Base-by-base conservation (phyloP, 1,140 invertebrate genomes). In the Drosophila tsacasi region DNA sequence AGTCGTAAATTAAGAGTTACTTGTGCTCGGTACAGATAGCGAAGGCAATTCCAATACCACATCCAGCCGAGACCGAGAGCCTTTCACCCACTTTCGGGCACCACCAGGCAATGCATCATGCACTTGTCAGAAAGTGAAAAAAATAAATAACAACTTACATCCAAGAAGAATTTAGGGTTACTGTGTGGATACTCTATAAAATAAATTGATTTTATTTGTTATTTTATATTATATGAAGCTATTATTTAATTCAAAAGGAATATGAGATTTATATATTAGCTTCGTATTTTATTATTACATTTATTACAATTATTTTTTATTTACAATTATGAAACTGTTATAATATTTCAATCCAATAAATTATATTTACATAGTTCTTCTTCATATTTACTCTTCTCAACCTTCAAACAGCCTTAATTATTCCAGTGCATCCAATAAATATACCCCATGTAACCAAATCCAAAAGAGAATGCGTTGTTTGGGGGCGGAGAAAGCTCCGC, bases 51-150 rank as follows among this genome's bases (percentile, higher is more conserved):
- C 37, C 62, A 42, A 46, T 46, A 44, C 39, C 35, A 55, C 46
- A 69, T 35, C 30, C 47, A 69, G 46, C 52, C 37, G 12, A 39
- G n/a, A 42, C 42, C 27, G 58, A 77, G 71, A 84, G 85, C 85
- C 85, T 90, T 90, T 90, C 85, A 90, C 85, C 84, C 85, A 90
- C 85, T 90, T 89, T 90, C 69, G 77, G 68, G 67, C 82, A 85
- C 47, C 74, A 69, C 54, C 50, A 65, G 71, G 81, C 85, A 85
- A 90, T 90, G 85, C 85, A 90, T 90, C 85, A 90, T 90, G 85
- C 85, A 90, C 81, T 90, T 90, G 85, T 90, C 85, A 90, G 69
- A 84, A 80, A 66, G 76, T 44, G 57, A 69, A 67, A 60, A 60
- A 62, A 63, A 35, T 23, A 68, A 74, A 57, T 54, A 65, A 76